Base-by-base conservation (phyloP, 1,140 invertebrate genomes). In the Zophobas morio region DNA sequence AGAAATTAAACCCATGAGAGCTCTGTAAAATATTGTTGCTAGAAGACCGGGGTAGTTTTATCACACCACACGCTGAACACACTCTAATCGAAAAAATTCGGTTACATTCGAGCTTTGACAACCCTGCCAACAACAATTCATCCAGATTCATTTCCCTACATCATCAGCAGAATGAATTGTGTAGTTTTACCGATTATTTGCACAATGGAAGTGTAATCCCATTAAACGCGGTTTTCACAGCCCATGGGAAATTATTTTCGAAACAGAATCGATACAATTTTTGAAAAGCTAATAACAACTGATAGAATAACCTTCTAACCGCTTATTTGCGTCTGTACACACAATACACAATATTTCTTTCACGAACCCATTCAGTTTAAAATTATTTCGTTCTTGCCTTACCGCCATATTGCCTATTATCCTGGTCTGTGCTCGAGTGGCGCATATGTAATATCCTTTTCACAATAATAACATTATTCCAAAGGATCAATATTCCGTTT, bases 381-480 rank as follows among this genome's bases (percentile, higher is more conserved):
- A 54, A 54, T 34, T 54, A 54, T 34, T 34, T 34, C 49, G 49
- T 4, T n/a, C 20, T 20, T 20, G 49, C 33, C 33, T 34, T 34
- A 34, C 53, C n/a, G 53, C 53, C 53, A 54, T 54, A 46, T 8
- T 46, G 53, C 32, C 53, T 54, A 54, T 54, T 54, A 34, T 32
- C 53, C 33, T 54, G 33, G 53, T 54, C 20, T 20, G 20, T 20
- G 20, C 37, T 66, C 60, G 60, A 36, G 56, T 60, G 56, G 35
- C 56, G 56, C 56, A 60, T 60, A 60, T 60, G 60, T 66, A 66
- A 66, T 66, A 66, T 66, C 60, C 60, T 66, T 66, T 66, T 66
- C 60, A 66, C 60, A 72, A 75, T 80, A 80, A 80, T 78, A 78
- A 80, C 79, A 80, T 80, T 80, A 80, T 78, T 75, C 70, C 75